Evolutionary conservation across 2,888 invertebrate species (phyloP), one percentile per base, ranked within the genome.

Genomic region (Heliothis peltigera): DNA sequence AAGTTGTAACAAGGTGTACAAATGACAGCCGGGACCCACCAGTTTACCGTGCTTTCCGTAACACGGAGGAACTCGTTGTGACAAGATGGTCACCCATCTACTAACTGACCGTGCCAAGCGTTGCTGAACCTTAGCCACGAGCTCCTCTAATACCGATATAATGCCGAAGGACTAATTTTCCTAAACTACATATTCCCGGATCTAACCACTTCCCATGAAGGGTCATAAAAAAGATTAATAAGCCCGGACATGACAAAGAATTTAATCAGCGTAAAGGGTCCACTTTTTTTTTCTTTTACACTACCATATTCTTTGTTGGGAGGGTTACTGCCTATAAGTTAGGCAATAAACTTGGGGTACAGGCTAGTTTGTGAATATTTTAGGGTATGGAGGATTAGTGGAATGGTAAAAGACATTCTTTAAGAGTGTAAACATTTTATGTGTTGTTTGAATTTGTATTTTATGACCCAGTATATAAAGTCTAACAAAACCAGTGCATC

Each of bases 201-300:
- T 66, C 71, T 52, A 66, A 46, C 39, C 19, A 51, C 55, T 47
- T 60, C 53, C 49, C 17, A 55, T 63, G 63, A 39, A 54, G 42
- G 19, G 64, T 49, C 59, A 66, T 77, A 74, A 80, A 77, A 66
- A 59, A 49, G 58, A 68, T 64, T 63, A 77, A 68, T 70, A 68
- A 58, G 59, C 67, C 46, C 55, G 64, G 35, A 61, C 39, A 44
- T 48, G 22, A 75, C 75, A 82, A 77, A 77, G 80, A 80, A 77
- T 80, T 80, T 80, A 77, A 80, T 80, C 80, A 80, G 70, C 22
- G 46, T 52, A 47, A 48, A 47, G 43, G n/a, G 43, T 42, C 58
- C 52, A 55, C 44, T 70, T 77, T 25, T 77, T 74, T 78, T 73
- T 70, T 75, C 58, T 15, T 57, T 43, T 32, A 22, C 56, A 54